Base-by-base conservation (phyloP, 2,113 vertebrate species). In the Philantomba maxwellii region DNA sequence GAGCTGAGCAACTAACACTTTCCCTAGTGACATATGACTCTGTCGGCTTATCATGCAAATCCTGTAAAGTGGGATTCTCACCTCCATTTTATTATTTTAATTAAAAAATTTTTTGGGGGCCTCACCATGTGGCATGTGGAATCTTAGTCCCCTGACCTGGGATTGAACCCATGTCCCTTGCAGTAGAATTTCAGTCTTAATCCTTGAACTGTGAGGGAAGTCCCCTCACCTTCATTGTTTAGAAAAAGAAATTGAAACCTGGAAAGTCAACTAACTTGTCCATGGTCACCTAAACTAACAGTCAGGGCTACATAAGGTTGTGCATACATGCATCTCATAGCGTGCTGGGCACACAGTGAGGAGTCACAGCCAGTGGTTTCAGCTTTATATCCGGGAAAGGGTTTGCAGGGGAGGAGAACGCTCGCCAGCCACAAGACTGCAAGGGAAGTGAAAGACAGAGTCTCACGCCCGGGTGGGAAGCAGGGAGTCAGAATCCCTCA, bases 291-390 rank as follows among this genome's bases (percentile, higher is more conserved):
- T 43, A 89, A 57, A 58, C 7, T 3, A 53, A 80, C 33, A 57
- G 19, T 8, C 15, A 43, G n/a, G 28, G 49, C n/a, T 93, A 26
- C 62, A 51, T 39, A 33, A 86, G 23, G 51, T 53, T 82, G 33
- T 0, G 6, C 1, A 0, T 7, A 13, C 9, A 51, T 19, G 7
- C 30, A 43, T 28, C 51, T 16, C 0, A 1, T 6, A 55, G 1
- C 3, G 6, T 1, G 4, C 8, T 58, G 28, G 19, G 16, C 21
- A 36, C 28, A 16, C 1, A 36, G 16, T 0, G 0, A 8, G 26
- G 4, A 4, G 16, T 51, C 13, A 4, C 5, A 70, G 28, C 21
- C 7, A 6, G 1, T 3, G 7, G 14, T 33, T 13, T 28, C 28
- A 16, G 3, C 23, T 93, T 36, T 57, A 45, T 39, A 17, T 53